Base-by-base conservation (phyloP, 2,888 invertebrate species). In the Caenorhabditis japonica region DNA sequence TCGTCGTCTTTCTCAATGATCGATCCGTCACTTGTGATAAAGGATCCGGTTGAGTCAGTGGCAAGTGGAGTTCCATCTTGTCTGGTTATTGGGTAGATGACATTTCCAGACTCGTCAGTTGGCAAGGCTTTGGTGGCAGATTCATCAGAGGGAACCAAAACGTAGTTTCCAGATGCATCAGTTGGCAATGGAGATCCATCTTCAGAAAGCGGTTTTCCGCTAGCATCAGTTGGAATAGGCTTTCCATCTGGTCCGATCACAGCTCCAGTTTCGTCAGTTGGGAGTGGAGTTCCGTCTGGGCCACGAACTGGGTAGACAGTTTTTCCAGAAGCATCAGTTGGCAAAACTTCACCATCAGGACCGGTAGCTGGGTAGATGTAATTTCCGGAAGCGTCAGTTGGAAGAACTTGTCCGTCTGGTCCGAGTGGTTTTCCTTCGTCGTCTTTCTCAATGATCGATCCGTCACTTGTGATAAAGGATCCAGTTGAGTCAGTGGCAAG, bases 401-500 rank as follows among this genome's bases (percentile, higher is more conserved):
- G 58, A 1, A 70, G 39, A 21, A 53, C 53, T 17, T 4, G 60
- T 23, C 80, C 80, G 23, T 79, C 78, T 12, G 77, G 70, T 21
- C 72, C 81, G 13, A 70, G 30, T 36, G 75, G 75, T 36, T 47
- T 71, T 23, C 61, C 71, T n/a, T 71, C 71, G 8, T 66, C 75
- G 44, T 75, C 71, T 10, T 33, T 69, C 15, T 55, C 72, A 21
- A 76, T 60, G n/a, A 75, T 47, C 10, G 59, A 13, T 10, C 82
- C 82, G 15, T 72, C 55, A 17, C 19, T 41, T 7, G 61, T 73
- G 44, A 82, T 23, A 43, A 59, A 79, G 8, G 15, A 36, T 5
- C 80, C 82, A 10, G 64, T 68, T 3, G 70, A 55, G 52, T 83
- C 83, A 10, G 82, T 82, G 3, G 56, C 53, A 3, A 76, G 58